Evolutionary conservation across 1,140 invertebrate genomes (phyloP), one percentile per base, ranked within the genome.

Genomic region (Diachasma alloeum): DNA sequence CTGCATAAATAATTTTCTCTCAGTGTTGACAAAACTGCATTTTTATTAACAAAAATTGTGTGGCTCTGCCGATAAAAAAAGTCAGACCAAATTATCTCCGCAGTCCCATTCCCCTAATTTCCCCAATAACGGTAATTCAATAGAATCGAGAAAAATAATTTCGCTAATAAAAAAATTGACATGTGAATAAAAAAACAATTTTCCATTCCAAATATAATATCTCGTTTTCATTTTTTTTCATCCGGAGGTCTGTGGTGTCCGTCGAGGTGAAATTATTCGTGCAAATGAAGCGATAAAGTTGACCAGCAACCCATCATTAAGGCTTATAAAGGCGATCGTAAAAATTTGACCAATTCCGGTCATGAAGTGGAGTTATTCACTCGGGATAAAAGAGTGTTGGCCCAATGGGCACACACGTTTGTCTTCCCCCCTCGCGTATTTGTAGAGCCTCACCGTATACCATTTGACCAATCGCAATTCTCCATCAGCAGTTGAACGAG

Each of bases 241-340:
- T 3, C 31, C 31, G 31, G 31, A 31, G 31, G 48, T 53, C 15
- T 42, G 17, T 9, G n/a, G 48, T n/a, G 48, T 17, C n/a, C 48
- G 17, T 15, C 10, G 66, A 68, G 36, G 66, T 56, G 48, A 74
- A 72, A 77, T 76, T 80, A 77, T 77, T 80, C 76, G 79, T 76
- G 76, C 79, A 78, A 80, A 78, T 80, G 79, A 80, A 80, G 79
- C 79, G 79, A 80, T 78, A 78, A 80, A 78, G 42, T 63, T 59
- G 71, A 76, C n/a, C 70, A 31, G 71, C 71, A 78, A 80, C 79
- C 74, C 74, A 67, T 80, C 73, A 80, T 80, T 80, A 80, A 74
- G 79, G 79, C 69, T 63, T 75, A 80, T 80, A 80, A 80, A 80
- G 70, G 31, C 76, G 79, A 80, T 78, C 76, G 79, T 80, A 76